Base-by-base conservation (phyloP, 2,797 vertebrate genomes). In the Thunnus albacares region DNA sequence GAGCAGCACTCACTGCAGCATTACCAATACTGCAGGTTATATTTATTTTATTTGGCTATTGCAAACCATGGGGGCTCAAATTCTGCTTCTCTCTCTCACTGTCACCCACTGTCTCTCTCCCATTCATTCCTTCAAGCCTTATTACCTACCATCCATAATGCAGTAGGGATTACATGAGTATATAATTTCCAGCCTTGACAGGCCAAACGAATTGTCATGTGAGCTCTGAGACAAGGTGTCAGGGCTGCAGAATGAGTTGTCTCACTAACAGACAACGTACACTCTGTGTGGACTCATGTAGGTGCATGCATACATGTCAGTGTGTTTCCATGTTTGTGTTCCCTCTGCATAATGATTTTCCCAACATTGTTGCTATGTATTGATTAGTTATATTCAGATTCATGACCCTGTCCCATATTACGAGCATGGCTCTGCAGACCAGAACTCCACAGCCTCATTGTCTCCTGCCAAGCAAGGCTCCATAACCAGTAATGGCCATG, bases 151-250 rank as follows among this genome's bases (percentile, higher is more conserved):
- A 53, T 84, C 85, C 76, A 80, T 84, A 90, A 83, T 74, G 78
- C 75, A 49, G 74, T 69, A 57, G 76, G 90, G 88, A 93, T 93
- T 92, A 93, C 73, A 82, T 59, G 79, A 90, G 81, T 90, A 75
- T 90, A 89, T 91, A 81, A 91, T 90, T 92, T 87, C 57, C 78
- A 87, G 72, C 45, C 75, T 75, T 92, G 90, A 89, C 88, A 83
- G 92, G 85, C 78, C 80, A 88, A 92, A 91, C 85, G 89, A 91
- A 88, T 88, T 91, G 86, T 84, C 59, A 30, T 71, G 58, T 75
- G 83, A 88, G 81, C 84, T 81, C 67, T n/a, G 61, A 87, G 85
- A 92, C 77, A 60, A 87, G 84, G 83, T 90, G 90, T 90, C 87
- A 81, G 66, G 63, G 73, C 74, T 81, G 64, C 69, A 51, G 74